Percentiles rank a stretch among this genome's conserved stretches.
phyloP scores from a whole-genome alignment of 2,888 invertebrate species.

The Mechanitis mazaeus region DNA sequence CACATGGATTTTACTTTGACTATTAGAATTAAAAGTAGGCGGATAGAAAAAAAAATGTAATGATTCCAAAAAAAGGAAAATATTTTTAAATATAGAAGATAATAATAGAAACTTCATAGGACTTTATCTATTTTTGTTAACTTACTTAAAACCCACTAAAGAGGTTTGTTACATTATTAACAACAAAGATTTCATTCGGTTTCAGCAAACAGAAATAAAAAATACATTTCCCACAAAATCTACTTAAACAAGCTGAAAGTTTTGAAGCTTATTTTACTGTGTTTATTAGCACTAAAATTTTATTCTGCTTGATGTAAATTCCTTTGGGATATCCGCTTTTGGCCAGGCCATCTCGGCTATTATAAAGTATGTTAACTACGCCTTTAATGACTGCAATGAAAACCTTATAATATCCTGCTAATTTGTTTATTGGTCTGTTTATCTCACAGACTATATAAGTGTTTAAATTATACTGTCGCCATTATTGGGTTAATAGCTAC shows the following conservation, averaged over 20 bases:
- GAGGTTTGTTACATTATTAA: background rate
- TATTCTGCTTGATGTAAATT: conserved; percentile 3
- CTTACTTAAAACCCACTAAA: background rate
- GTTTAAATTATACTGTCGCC: conserved; percentile 13
- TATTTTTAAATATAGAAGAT: too few relatives aligned
- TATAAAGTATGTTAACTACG: conserved; percentile 16
- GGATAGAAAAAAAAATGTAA: too few relatives aligned
- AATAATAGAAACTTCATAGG: too few relatives aligned
- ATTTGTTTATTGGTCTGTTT: conserved; percentile 30
- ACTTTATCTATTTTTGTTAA: background rate
- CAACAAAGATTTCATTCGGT: background rate
- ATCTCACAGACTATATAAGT: conserved; percentile 5
- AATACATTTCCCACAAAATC: background rate
- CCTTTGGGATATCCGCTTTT: conserved; percentile 4
- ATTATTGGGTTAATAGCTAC: background rate
- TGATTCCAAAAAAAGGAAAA: too few relatives aligned
- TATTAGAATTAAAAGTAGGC: too few relatives aligned
- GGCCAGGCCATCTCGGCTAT: conserved; percentile 9
- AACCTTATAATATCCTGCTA: conserved; percentile 28
- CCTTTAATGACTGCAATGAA: conserved; percentile 26
- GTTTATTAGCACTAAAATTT: conserved; percentile 6
- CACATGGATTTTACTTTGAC: too few relatives aligned
- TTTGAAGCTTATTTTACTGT: background rate
- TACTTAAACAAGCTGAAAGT: background rate
- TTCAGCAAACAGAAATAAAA: background rate